phyloP scores from a whole-genome alignment of 1,140 invertebrate species.

The Maconellicoccus hirsutus region DNA sequence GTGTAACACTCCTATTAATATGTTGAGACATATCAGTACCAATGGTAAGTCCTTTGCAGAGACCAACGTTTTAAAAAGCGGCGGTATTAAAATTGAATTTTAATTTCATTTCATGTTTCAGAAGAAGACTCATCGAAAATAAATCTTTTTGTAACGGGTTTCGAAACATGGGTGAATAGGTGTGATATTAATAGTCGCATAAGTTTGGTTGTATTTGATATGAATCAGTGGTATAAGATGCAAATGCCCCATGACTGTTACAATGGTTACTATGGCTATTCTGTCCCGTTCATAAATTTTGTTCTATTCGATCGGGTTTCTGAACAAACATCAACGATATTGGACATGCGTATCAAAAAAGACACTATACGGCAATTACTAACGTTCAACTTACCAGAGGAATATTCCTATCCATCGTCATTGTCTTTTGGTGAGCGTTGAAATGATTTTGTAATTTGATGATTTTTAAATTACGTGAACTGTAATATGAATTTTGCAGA shows the following conservation, averaged over 20 bases:
- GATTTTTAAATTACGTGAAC: not conserved
- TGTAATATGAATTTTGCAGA: constrained; percentile 34
- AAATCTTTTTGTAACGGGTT: constrained; percentile 43
- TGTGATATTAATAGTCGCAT: constrained; percentile 30
- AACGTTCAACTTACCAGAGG: constrained; percentile 12
- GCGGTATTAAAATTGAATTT: too few species aligned
- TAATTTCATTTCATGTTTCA: too few species aligned
- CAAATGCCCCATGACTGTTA: constrained; percentile 58
- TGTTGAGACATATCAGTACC: not conserved
- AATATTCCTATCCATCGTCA: constrained; percentile 24
- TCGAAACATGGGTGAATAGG: constrained; percentile 37
- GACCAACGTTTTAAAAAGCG: too few species aligned
- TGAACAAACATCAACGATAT: not conserved
- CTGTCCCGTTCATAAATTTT: not conserved
- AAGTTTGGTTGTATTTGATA: constrained; percentile 61
- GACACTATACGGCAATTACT: not conserved
- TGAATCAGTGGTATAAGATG: constrained; percentile 92
- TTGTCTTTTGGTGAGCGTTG: constrained; percentile 26
- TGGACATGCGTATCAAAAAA: constrained; percentile 12
- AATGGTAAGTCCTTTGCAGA: not conserved
- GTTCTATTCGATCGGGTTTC: not conserved
- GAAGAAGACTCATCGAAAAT: constrained; percentile 31
- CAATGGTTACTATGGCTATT: not conserved
- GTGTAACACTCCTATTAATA: not conserved
- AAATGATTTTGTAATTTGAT: too few species aligned